Base-by-base conservation (phyloP, 2,113 vertebrate genomes). In the Perca schrenkii region DNA sequence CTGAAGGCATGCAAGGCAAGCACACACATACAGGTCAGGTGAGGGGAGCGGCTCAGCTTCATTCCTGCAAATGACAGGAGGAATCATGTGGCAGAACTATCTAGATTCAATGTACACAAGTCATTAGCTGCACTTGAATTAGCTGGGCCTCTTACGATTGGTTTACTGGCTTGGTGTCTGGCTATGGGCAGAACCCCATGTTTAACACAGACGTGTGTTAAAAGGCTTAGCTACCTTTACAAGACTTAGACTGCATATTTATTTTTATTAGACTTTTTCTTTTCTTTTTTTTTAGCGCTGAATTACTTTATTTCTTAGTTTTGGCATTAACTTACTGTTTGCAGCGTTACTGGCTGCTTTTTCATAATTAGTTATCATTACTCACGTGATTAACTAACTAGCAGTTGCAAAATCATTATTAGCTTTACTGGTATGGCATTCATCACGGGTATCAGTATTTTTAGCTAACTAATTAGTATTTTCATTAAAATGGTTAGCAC, bases 31-130 rank as follows among this genome's bases (percentile, higher is more conserved):
- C 60, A 58, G 25, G 62, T 58, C 76, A 86, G 71, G 77, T 80
- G 54, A 87, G 72, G 28, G 84, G 77, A 92, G 88, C 82, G 92
- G 82, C 76, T 74, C 52, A 28, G 56, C 64, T 80, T 90, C 78
- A 88, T 91, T 93, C 90, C 84, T 83, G 70, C 52, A 84, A 80
- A 79, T 71, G 60, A 62, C 60, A 86, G 21, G 14, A 78, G 50
- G 54, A 74, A 73, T 31, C 34, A 88, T 85, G 83, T 79, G 72
- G 89, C 72, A 63, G 80, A 92, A 89, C 86, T 17, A 16, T 50
- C 21, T 47, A 40, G 2, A 76, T 58, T 56, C 25, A 69, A 8
- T 47, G 14, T 46, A 13, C 12, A 56, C 31, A 82, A 69, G 31
- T 72, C 57, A 58, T 66, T 10, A 28, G 57, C 46, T 31, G 16